Percentiles rank a stretch among this genome's conserved stretches.
phyloP scores from a whole-genome alignment of 35 echinoderm and acorn worm genomes.

The Heliocidaris tuberculata region DNA sequence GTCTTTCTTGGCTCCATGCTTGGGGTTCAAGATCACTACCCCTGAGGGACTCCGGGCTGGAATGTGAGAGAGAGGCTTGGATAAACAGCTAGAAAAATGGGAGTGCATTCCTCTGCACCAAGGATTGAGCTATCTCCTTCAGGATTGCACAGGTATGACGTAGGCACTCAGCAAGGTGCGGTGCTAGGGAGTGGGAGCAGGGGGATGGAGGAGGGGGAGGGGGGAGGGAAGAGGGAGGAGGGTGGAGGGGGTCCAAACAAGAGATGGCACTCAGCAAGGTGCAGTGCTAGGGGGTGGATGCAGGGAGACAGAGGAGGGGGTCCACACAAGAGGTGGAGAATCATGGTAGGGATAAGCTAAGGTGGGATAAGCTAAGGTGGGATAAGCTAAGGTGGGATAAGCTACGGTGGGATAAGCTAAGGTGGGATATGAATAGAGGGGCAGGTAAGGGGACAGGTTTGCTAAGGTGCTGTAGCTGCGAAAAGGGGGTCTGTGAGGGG shows the following conservation, averaged over 20 bases:
- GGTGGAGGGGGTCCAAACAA: not conserved
- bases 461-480: not conserved
- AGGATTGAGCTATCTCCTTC: not conserved
- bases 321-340: not conserved
- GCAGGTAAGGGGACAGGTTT: no score
- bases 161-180: not conserved
- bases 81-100: not conserved
- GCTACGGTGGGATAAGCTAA: not conserved
- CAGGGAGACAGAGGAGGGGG: not conserved
- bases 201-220: not conserved
- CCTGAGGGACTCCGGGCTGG: not conserved
- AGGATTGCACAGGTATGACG: constrained; percentile 15
- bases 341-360: not conserved
- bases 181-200: not conserved
- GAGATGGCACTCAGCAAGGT: not conserved
- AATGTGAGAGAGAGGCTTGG: not conserved
- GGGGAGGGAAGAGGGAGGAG: not conserved
- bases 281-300: not conserved
- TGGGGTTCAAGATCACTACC: constrained; percentile 15
- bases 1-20: not conserved
- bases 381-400: not conserved
- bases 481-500: not conserved
- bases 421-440: not conserved
- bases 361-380: not conserved
- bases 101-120: not conserved